Base-by-base conservation (phyloP, 64 coral and sea anemone species). In the Montipora capricornis region DNA sequence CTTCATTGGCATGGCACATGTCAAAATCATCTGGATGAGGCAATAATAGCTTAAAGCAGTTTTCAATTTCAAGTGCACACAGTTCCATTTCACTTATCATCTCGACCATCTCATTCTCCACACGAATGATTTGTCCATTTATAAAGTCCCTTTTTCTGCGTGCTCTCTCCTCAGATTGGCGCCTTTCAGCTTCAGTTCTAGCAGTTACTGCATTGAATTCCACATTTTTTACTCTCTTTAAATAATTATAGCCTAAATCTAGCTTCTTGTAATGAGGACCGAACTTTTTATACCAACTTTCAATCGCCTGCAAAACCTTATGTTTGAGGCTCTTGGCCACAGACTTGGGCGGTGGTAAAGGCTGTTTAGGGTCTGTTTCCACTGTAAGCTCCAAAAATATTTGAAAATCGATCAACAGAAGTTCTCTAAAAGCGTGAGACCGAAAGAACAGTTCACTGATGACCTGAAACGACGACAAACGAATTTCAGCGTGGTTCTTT, bases 21-120 rank as follows among this genome's bases (percentile, higher is more conserved):
- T 99, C 98, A 90, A 94, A 99, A n/a, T 99, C 89, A 77, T 99
- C 95, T 74, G 98, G 98, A 83, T 90, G 92, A 24, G 98, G 98
- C 8, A 99, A 87, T 64, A 99, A 44, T 17, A 99, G 78, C 79
- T 94, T 96, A 88, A 99, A 99, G 49, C 98, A 99, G 64, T 95
- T 99, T 48, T 91, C 94, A 52, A 99, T 93, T 70, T 99, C 98
- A 50, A 90, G 94, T 12, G 92, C 85, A 70, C 91, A 92, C 44
- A 96, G 73, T 64, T 96, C 78, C 50, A 99, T 99, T 69, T 96
- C 91, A 59, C 87, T 70, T 53, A 89, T 73, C 67, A 91, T 92
- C 50, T 99, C 98, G 45, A 62, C 77, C 78, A 99, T 99, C 16
- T 99, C 91, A 61, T 89, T 96, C 61, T 94, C 92, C 0, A 93